phyloP scores from a whole-genome alignment of 1,140 invertebrate genomes.

The Cepaea nemoralis region DNA sequence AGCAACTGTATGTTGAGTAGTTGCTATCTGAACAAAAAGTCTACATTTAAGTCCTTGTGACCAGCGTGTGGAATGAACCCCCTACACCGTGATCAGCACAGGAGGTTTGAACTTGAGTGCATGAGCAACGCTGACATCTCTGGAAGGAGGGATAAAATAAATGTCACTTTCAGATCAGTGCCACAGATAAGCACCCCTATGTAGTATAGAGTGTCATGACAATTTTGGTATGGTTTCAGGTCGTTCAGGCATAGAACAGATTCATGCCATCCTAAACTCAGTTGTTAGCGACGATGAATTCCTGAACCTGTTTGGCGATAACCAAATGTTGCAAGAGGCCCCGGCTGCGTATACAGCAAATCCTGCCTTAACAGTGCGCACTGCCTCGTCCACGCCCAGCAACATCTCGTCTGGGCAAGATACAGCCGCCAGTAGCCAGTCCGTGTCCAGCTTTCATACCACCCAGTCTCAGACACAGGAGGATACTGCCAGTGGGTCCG shows the following conservation, averaged over 20 bases:
- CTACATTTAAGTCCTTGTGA: too few relatives aligned
- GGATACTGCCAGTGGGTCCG: conserved; percentile 38
- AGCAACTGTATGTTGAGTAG: too few relatives aligned
- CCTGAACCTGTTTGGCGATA: conserved; percentile 27
- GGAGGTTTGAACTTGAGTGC: too few relatives aligned
- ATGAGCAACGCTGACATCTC: too few relatives aligned
- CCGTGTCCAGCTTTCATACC: conserved; percentile 10
- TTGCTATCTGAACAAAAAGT: too few relatives aligned
- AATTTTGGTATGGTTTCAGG: conserved; percentile 16
- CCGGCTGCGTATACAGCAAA: background rate
- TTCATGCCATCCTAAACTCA: conserved; percentile 33
- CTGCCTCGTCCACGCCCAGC: background rate
- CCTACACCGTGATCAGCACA: too few relatives aligned
- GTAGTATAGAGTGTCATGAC: too few relatives aligned
- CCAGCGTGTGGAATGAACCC: too few relatives aligned
- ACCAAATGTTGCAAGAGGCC: conserved; percentile 22
- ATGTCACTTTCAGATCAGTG: too few relatives aligned
- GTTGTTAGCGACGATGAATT: conserved; percentile 35
- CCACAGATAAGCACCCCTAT: too few relatives aligned
- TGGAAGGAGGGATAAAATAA: too few relatives aligned
- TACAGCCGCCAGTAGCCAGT: conserved; percentile 2
- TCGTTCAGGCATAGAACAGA: conserved; percentile 32
- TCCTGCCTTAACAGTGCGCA: background rate
- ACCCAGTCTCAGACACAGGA: background rate
- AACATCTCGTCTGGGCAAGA: conserved; percentile 4